phyloP scores from a whole-genome alignment of 2,888 invertebrate genomes.

The Iselma pallidipennis region DNA sequence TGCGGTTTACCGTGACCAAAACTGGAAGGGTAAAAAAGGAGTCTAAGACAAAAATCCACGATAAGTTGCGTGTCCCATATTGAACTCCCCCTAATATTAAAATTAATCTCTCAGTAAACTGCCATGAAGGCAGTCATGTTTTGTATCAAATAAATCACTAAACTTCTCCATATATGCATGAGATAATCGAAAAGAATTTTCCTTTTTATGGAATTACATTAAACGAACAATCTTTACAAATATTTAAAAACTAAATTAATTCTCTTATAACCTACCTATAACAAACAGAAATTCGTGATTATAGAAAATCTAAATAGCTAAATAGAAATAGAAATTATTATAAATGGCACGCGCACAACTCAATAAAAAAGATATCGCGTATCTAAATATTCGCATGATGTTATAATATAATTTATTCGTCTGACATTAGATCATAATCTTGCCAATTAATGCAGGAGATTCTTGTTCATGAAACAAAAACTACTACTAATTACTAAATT shows the following conservation, averaged over 20 bases:
- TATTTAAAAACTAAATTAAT: no score
- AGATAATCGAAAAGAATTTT: background rate
- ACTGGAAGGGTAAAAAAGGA: background rate
- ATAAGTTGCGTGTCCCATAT: slow-evolving; percentile 16
- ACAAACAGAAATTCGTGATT: no score
- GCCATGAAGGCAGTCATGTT: slow-evolving; percentile 24
- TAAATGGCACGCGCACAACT: slow-evolving; percentile 7
- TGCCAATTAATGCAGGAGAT: slow-evolving; percentile 16
- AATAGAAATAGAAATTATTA: background rate
- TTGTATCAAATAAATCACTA: slow-evolving; percentile 31
- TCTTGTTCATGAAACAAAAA: slow-evolving; percentile 10
- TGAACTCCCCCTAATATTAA: slow-evolving; percentile 17
- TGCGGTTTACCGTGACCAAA: background rate
- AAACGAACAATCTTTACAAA: no score
- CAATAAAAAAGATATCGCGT: slow-evolving; percentile 5
- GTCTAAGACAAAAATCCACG: background rate
- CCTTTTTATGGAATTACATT: slow-evolving; percentile 3
- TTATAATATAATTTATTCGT: slow-evolving; percentile 14
- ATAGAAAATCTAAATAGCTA: background rate
- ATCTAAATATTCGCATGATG: slow-evolving; percentile 14
- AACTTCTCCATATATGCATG: slow-evolving; percentile 18
- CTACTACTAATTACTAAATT: slow-evolving; percentile 12
- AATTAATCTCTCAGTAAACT: slow-evolving; percentile 30
- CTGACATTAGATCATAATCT: slow-evolving; percentile 11
- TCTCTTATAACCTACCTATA: no score